Conservation (phyloP, 2,888 invertebrate genomes). For the Cephus spinipes region DNA sequence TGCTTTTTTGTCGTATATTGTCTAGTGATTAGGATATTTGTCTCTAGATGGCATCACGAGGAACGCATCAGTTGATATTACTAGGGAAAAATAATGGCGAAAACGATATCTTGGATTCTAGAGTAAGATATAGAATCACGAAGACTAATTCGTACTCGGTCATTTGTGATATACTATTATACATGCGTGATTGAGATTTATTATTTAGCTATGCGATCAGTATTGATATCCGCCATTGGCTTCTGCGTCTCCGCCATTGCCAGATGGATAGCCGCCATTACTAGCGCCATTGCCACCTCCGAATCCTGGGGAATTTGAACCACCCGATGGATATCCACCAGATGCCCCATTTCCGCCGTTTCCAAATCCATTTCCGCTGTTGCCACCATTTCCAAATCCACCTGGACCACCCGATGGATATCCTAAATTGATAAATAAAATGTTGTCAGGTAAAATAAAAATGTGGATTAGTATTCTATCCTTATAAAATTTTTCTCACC, state of each 20-base stretch:
- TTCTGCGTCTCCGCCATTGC: constrained; percentile 59
- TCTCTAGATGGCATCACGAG: background rate
- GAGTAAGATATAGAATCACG: background rate
- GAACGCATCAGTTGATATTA: background rate
- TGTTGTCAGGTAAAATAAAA: constrained; percentile 20
- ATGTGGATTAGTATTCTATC: constrained; percentile 1
- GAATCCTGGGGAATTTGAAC: constrained; percentile 32
- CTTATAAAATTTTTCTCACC: constrained; percentile 26
- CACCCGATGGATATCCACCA: constrained; percentile 51
- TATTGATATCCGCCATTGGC: constrained; percentile 65
- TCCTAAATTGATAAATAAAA: constrained; percentile 27
- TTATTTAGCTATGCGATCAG: constrained; percentile 36
- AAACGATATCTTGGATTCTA: background rate
- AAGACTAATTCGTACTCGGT: background rate
- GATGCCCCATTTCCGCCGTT: constrained; percentile 33
- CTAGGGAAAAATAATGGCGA: background rate
- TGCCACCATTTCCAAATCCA: constrained; percentile 20
- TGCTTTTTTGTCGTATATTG: background rate
- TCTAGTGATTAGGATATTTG: background rate
- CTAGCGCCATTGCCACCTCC: constrained; percentile 24
- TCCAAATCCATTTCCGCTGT: constrained; percentile 38
- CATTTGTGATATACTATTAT: background rate
- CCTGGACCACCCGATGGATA: constrained; percentile 43
- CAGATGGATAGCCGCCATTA: constrained; percentile 53
- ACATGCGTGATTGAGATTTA: background rate